These are phyloP conservation scores for Anagyrus pseudococci DNA, from an alignment of 2,888 invertebrate genomes.

Conservation along the genomic window DNA sequence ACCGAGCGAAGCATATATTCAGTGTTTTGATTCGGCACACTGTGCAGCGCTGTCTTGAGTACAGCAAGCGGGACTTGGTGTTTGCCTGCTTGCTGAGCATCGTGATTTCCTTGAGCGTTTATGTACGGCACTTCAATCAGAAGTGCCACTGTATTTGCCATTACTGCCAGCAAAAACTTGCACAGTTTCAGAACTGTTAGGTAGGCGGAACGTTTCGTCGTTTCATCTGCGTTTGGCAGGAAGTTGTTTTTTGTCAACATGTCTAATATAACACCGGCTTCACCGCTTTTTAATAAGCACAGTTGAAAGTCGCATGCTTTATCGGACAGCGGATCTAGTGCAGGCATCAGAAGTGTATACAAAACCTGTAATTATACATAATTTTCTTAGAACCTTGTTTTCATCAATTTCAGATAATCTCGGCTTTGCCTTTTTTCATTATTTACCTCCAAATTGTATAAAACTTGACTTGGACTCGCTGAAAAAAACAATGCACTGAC, in stretches of 20 bases:
- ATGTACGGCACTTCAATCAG: slow-evolving; percentile 66
- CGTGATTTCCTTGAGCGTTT: slow-evolving; percentile 60
- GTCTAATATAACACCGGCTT: slow-evolving; percentile 75
- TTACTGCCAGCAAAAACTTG: slow-evolving; percentile 86
- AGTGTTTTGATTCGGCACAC: slow-evolving; percentile 81
- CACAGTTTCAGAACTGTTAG: slow-evolving; percentile 86
- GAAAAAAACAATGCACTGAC: slow-evolving; percentile 74
- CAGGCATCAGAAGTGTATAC: slow-evolving; percentile 92
- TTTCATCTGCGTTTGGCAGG: slow-evolving; percentile 78
- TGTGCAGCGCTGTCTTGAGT: slow-evolving; percentile 83
- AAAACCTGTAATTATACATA: slow-evolving; percentile 67
- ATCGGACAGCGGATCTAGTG: slow-evolving; percentile 80
- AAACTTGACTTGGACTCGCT: slow-evolving; percentile 76
- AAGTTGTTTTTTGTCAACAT: slow-evolving; percentile 87
- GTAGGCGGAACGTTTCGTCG: slow-evolving; percentile 83
- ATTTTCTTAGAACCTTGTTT: background rate
- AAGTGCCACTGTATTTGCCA: slow-evolving; percentile 79
- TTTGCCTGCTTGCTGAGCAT: slow-evolving; percentile 45
- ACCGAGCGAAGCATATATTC: slow-evolving; percentile 87
- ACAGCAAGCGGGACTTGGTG: slow-evolving; percentile 63
- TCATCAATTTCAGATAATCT: too few species aligned
- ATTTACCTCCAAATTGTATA: slow-evolving; percentile 75
- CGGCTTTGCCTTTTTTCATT: background rate
- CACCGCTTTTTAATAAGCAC: slow-evolving; percentile 72
- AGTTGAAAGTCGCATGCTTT: slow-evolving; percentile 74